Base-by-base conservation (phyloP, 2,113 vertebrate species). In the Tenebrosternarchus preto region DNA sequence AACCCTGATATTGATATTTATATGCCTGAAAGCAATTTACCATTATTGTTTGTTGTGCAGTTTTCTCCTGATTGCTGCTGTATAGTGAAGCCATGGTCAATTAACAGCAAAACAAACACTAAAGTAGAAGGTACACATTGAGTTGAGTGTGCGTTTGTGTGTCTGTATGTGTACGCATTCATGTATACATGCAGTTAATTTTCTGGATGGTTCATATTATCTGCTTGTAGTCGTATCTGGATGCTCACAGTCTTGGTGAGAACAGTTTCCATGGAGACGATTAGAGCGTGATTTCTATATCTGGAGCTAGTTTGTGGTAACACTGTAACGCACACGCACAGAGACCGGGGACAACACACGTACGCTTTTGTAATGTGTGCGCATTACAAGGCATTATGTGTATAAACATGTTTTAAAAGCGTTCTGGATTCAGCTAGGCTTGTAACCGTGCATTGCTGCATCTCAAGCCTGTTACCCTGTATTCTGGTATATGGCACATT, bases 141-240 rank as follows among this genome's bases (percentile, higher is more conserved):
- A 56, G 55, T 22, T 43, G 76, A 56, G 55, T 17, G 60, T 17
- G 9, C 24, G 43, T 36, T 29, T 50, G 50, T 73, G 55, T 71
- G 67, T 77, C 64, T 75, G 53, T 55, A 19, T 55, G 53, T 55
- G 53, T 55, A 11, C 19, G 56, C 19, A 3, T 15, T 5, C 19
- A 12, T 57, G 55, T 7, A 19, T 67, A 19, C 22, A 20, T 36
- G 57, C 68, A 74, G 56, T 55, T 29, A 50, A 76, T 74, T 82
- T 63, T 63, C 73, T 39, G 53, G 24, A 86, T 83, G 83, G 84
- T 86, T 75, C 76, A 88, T 70, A 59, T 75, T 61, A 61, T 70
- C 53, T 78, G 64, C 53, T 69, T 25, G 46, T 78, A 60, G 66
- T 78, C 70, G 55, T 78, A 67, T 78, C 76, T 78, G 66, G 55